Base-by-base conservation (phyloP, 2,888 invertebrate genomes). In the Sepioteuthis lessoniana region DNA sequence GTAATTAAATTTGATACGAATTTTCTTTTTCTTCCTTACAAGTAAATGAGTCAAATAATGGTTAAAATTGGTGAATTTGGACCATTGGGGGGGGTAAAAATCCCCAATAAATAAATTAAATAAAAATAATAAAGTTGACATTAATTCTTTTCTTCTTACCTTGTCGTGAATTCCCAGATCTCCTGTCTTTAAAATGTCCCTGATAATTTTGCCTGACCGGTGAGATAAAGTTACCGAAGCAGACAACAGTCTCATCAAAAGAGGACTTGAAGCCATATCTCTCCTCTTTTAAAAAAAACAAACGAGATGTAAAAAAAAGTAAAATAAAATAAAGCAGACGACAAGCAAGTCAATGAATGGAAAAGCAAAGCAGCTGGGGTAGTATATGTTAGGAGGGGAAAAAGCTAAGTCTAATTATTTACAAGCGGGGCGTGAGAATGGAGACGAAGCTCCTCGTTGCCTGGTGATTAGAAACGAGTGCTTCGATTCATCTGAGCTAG, bases 141-240 rank as follows among this genome's bases (percentile, higher is more conserved):
- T n/a, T n/a, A n/a, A n/a, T n/a, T n/a, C n/a, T n/a, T n/a, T 95
- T 16, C 16, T 76, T 76, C 95, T 95, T 97, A 98, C 98, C 98
- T 99, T 99, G 96, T 99, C 98, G 31, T 99, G 98, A 96, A 99
- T 99, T 94, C 98, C 98, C 91, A 99, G 97, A 96, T 99, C 98
- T 91, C 99, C 99, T 97, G 98, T 98, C 95, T 98, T 98, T 98
- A 99, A 98, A 92, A 99, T 98, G 98, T 99, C 99, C 95, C 99
- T 98, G 93, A 99, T 98, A 94, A 99, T 99, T 97, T 98, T 98
- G 0, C 99, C 99, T 95, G 99, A 99, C 96, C 98, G 98, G 95
- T 98, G 98, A 0, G 99, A 98, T 50, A 98, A 98, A 91, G 98
- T 98, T 47, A 98, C 98, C 50, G 98, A 98, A 31, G 98, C 98